Evolutionary conservation across 2,113 vertebrate species (phyloP), one percentile per base, ranked within the genome.

Genomic region (Antennarius striatus): DNA sequence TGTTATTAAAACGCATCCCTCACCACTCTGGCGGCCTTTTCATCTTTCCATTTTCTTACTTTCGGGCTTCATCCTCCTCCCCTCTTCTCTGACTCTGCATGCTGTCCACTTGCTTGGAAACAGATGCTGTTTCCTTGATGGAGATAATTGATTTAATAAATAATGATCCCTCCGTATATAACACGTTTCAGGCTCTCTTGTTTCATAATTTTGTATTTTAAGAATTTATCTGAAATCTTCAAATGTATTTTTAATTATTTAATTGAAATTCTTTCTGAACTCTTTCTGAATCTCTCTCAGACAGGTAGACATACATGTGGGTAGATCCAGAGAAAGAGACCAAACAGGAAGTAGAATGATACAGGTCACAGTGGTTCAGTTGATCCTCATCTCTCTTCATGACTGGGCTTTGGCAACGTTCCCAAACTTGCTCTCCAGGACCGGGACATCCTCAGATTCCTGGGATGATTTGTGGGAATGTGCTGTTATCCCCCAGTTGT

Each of bases 1-100:
- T 89, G 84, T 86, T 86, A 83, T 81, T 85, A 89, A 85, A 87
- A 83, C 68, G 71, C 75, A 84, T 83, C 79, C 58, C 70, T 86
- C 56, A 28, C 84, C 73, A 75, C 71, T 72, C 76, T 42, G 60
- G 66, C 75, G 61, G 84, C 81, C 84, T 88, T 88, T 88, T 89
- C 84, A 88, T 88, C 86, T 86, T 83, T 84, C 68, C 79, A 78
- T 77, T 85, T 82, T 80, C 52, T 53, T 73, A 58, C 69, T 70
- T 52, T 52, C 9, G 66, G 49, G 75, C 71, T 63, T 78, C 49
- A 13, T 30, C 50, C 46, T 32, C 43, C 66, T 63, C 66, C 50
- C 11, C 46, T 69, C 29, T 58, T 13, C 61, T 59, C 53, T 69
- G 64, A 52, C 42, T 62, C 47, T 62, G 62, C 63, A 57, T 68